phyloP scores from a whole-genome alignment of 1,140 invertebrate species.

The Eumaeus atala region DNA sequence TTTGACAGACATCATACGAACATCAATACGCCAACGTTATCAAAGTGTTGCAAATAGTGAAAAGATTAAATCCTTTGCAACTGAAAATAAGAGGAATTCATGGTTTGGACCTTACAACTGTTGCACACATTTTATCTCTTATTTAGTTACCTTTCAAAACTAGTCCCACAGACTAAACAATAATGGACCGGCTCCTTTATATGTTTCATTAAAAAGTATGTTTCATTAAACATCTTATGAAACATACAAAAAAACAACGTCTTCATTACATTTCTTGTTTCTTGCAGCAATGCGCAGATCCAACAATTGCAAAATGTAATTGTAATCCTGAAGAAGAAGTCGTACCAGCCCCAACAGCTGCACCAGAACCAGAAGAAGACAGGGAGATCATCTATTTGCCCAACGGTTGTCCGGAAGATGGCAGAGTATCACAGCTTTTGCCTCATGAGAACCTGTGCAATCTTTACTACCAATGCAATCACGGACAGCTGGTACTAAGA shows the following conservation, averaged over 20 bases:
- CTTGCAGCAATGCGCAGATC: slow-evolving; percentile 23
- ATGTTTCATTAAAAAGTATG: too few relatives aligned
- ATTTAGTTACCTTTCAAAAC: too few relatives aligned
- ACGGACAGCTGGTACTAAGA: slow-evolving; percentile 13
- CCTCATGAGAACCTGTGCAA: slow-evolving; percentile 37
- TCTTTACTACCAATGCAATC: slow-evolving; percentile 47
- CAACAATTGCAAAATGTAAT: slow-evolving; percentile 14
- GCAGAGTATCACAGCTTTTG: slow-evolving; percentile 25
- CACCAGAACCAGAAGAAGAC: not conserved
- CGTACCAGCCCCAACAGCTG: not conserved
- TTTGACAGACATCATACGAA: too few relatives aligned
- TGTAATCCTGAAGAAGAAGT: slow-evolving; percentile 16
- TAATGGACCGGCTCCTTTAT: too few relatives aligned
- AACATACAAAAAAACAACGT: not conserved
- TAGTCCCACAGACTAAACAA: too few relatives aligned
- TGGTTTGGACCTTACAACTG: too few relatives aligned
- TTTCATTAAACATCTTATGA: not conserved
- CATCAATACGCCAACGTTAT: too few relatives aligned
- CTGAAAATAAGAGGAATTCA: too few relatives aligned
- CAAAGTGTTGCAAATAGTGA: too few relatives aligned
- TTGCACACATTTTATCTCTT: too few relatives aligned
- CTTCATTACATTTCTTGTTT: not conserved
- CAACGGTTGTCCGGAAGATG: slow-evolving; percentile 32
- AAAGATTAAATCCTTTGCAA: too few relatives aligned
- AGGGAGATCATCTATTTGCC: slow-evolving; percentile 13